Conservation (phyloP, 1,140 invertebrate genomes). For the Cephus cinctus region DNA sequence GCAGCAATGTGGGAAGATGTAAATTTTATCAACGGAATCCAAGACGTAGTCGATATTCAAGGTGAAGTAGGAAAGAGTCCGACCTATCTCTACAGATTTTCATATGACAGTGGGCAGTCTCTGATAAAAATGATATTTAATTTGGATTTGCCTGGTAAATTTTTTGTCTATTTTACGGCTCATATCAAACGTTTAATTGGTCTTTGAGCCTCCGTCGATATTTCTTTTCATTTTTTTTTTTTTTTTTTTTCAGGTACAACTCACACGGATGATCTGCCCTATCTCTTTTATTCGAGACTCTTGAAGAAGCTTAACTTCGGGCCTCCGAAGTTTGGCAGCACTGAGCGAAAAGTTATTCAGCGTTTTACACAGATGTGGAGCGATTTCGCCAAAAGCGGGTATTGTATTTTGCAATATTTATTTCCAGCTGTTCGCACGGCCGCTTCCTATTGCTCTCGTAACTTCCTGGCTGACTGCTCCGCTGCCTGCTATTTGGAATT, state of each 20-base stretch:
- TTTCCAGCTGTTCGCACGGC: too few species aligned
- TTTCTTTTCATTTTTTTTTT: too few species aligned
- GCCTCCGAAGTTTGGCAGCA: slow-evolving; percentile 1
- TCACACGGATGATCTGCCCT: slow-evolving; percentile 37
- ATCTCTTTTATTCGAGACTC: slow-evolving; percentile 21
- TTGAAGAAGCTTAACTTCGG: slow-evolving; percentile 10
- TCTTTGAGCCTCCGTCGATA: too few species aligned
- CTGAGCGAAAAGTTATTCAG: slow-evolving; percentile 7
- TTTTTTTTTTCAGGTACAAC: slow-evolving; percentile 26
- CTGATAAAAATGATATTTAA: background rate
- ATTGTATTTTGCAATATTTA: background rate
- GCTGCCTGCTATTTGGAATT: too few species aligned
- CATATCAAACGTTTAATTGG: too few species aligned
- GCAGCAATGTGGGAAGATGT: too few species aligned
- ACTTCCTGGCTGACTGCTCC: too few species aligned
- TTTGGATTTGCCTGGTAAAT: too few species aligned
- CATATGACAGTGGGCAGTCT: background rate
- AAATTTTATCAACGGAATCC: slow-evolving; percentile 4
- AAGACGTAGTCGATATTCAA: slow-evolving; percentile 3
- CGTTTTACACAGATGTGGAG: slow-evolving; percentile 31
- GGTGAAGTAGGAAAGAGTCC: background rate
- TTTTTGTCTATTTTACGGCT: too few species aligned
- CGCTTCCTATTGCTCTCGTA: too few species aligned
- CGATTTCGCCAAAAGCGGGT: slow-evolving; percentile 35
- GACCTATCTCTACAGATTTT: slow-evolving; percentile 8